A percentile compares a stretch with the other conserved stretches of the same genome.
Conservation (phyloP, 2,888 invertebrate genomes). For the Saturnia pavonia region DNA sequence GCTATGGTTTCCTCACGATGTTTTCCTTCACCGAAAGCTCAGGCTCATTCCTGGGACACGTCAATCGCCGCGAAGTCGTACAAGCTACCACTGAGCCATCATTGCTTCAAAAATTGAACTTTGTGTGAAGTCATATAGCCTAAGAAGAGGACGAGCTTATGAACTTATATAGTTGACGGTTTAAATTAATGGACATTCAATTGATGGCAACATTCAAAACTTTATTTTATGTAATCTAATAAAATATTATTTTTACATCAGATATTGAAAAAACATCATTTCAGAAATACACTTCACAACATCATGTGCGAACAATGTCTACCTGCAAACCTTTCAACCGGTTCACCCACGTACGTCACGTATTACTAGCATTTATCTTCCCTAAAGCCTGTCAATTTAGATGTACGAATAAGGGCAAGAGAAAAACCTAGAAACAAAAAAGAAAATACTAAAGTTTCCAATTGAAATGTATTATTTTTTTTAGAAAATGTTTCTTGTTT, state of each 20-base stretch:
- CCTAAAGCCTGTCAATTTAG: constrained; percentile 5
- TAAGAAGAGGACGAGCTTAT: too few species aligned
- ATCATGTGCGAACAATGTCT: background rate
- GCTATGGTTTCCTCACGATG: too few species aligned
- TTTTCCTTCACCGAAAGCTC: too few species aligned
- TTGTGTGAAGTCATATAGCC: too few species aligned
- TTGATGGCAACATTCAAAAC: too few species aligned
- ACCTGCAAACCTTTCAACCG: background rate
- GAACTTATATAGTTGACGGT: too few species aligned
- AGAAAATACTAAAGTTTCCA: background rate
- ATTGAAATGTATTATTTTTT: background rate
- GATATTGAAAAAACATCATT: background rate
- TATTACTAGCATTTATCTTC: background rate
- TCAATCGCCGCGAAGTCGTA: too few species aligned
- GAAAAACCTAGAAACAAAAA: constrained; percentile 4
- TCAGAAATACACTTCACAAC: background rate
- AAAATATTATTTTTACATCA: background rate
- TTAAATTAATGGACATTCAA: too few species aligned
- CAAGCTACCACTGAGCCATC: too few species aligned
- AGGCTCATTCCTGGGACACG: too few species aligned
- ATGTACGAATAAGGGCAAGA: constrained; percentile 4
- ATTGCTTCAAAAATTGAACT: too few species aligned
- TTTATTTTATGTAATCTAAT: background rate
- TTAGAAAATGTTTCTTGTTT: background rate
- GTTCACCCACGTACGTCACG: background rate